Base-by-base conservation (phyloP, 2,797 vertebrate genomes). In the Adrianichthys oophorus region DNA sequence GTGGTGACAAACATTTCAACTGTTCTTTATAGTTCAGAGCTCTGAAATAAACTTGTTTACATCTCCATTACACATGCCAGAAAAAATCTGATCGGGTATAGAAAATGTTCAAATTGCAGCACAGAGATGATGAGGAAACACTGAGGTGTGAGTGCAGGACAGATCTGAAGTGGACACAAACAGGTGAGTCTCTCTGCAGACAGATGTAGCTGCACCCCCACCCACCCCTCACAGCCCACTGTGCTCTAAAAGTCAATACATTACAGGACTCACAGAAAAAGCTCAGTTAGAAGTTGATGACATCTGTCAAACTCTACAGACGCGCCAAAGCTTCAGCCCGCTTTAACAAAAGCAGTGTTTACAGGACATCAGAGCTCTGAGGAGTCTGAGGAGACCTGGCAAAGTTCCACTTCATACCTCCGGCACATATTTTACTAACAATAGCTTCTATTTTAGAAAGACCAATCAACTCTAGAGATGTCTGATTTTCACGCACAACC, bases 251-350 rank as follows among this genome's bases (percentile, higher is more conserved):
- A 74, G 58, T 7, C 3, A 63, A 64, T 67, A 65, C 72, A 68
- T 48, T 59, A 75, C 47, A 68, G 70, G 71, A 82, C 54, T 75
- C 66, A 74, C 68, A 74, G 70, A 89, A 85, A 88, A 80, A 74
- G 86, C 78, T 76, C 48, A 86, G 89, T 88, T 82, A 78, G 76
- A 53, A 70, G 85, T 85, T 68, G 86, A 85, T 89, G 86, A 91
- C 89, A 90, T 85, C 83, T 85, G 86, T 68, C 85, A 76, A 87
- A 72, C 81, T 82, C 84, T 82, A 88, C 74, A 84, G 87, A 90
- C 86, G 79, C 84, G 85, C 89, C 83, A 89, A 81, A 75, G 41
- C 69, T 68, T 67, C 42, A 71, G 76, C 70, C 59, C 70, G 54
- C 59, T 63, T 80, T 53, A 48, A 55, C 19, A 50, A 48, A 65